Conservation (phyloP, 2,113 vertebrate genomes). For the Neogale vison region DNA sequence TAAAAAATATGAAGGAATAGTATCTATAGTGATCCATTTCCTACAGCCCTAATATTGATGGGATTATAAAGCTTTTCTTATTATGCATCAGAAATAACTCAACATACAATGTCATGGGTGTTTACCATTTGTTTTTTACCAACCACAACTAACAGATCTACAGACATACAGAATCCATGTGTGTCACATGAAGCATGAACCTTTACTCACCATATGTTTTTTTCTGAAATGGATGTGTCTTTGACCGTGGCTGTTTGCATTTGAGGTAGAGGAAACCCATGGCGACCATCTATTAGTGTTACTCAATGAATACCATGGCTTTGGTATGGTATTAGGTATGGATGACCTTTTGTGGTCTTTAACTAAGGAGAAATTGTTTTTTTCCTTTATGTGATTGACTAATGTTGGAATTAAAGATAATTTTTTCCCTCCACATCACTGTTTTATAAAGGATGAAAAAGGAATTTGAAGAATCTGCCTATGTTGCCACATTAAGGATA, state of each 20-base stretch:
- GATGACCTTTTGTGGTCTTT: background rate
- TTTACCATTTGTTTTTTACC: too few relatives aligned
- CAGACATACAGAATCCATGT: background rate
- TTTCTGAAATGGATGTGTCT: background rate
- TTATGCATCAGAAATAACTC: too few relatives aligned
- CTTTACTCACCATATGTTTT: background rate
- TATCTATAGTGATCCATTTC: too few relatives aligned
- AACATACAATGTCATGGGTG: too few relatives aligned
- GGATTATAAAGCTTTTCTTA: too few relatives aligned
- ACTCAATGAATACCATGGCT: background rate
- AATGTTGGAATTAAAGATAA: background rate
- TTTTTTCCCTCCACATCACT: background rate
- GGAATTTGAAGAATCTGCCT: background rate
- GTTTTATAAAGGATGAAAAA: constrained; percentile 15
- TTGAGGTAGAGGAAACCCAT: background rate
- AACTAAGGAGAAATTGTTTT: background rate
- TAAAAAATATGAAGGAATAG: too few relatives aligned
- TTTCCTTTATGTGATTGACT: background rate
- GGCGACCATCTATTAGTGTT: background rate
- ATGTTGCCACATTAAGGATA: background rate
- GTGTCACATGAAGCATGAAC: background rate
- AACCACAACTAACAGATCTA: background rate
- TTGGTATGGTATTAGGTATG: too few relatives aligned
- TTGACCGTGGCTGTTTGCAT: background rate
- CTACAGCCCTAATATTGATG: too few relatives aligned